Evolutionary conservation across 2,113 vertebrate genomes (phyloP), one percentile per base, ranked within the genome.

Genomic region (Columbina picui): DNA sequence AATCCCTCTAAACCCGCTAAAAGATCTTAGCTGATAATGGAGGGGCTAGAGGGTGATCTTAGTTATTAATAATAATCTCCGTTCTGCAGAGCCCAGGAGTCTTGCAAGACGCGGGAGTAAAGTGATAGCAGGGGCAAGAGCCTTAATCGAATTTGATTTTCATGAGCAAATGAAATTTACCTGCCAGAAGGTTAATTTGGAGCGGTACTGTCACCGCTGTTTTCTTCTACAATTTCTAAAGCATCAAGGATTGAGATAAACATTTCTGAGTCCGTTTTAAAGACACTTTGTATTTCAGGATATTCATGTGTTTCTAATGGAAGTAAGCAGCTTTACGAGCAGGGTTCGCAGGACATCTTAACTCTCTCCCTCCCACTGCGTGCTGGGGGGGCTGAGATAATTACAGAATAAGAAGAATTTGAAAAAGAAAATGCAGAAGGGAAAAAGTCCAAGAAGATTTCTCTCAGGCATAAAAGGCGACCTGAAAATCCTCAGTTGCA

Each of bases 291-390:
- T 96, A 96, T 98, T 97, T 97, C 96, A 97, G 96, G 96, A 98
- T 98, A 98, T 98, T 98, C 98, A 98, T 97, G 97, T 98, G 97
- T 98, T 98, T 98, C 97, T 98, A 98, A 98, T 98, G 98, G 97
- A 98, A 98, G 96, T 95, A 95, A 98, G 97, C 97, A 97, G 96
- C 97, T 98, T 98, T 98, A 98, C 94, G 97, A 98, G 97, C 97
- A 6, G 74, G 89, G 71, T 98, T 98, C 94, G 94, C 97, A 97
- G 97, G 97, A 97, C 94, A 95, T 97, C 97, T 98, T 98, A 97
- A 98, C 98, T 97, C 98, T 97, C 95, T 97, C 97, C 92, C 95
- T 98, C 97, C 98, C 97, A 96, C 82, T 30, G 64, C 41, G 93
- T 92, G 63, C 71, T 83, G 94, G 87, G 65, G 36, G 47, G 41